Evolutionary conservation across 2,113 vertebrate genomes (phyloP), one percentile per base, ranked within the genome.

Genomic region (Bambusicola thoracicus): DNA sequence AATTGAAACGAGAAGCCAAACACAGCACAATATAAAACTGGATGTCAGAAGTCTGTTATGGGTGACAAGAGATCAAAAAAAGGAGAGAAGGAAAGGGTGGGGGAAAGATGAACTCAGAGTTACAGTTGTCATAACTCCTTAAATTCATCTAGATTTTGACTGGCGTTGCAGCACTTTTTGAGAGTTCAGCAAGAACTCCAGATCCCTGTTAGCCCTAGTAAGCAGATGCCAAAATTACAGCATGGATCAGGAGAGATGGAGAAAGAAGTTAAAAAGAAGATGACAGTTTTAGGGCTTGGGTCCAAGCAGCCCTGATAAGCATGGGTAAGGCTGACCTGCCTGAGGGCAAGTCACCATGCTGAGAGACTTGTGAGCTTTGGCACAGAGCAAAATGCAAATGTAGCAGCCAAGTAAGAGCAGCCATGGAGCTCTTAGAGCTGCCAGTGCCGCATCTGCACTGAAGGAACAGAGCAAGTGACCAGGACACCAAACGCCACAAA

Each of bases 181-280:
- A 72, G 43, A 74, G 40, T 40, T 92, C 85, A 94, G 81, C 91
- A 95, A 62, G 81, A 95, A 46, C 46, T 63, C 17, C 19, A 41
- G 78, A 66, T 66, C 84, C 55, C 73, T 13, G 30, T 66, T 43
- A 93, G 81, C 49, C 68, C 85, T 16, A 51, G 87, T 8, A 77
- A 90, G 70, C 92, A 85, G 63, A 76, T 55, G 67, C 78, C 91
- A 81, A 66, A 81, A 82, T 38, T 90, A 53, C 22, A 78, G 89
- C 66, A 66, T 6, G 91, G 81, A 90, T 85, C 78, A 81, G 89
- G 90, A 82, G 78, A 73, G 67, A 59, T 1, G 6, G 67, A 69
- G 44, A 58, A 48, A 38, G 76, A 46, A 65, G 65, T 58, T 58
- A 53, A 79, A 87, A 63, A 58, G 38, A 81, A 53, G 74, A 66